Evolutionary conservation across 2,888 invertebrate species (phyloP).

Genomic region (Plebejus melissa): DNA sequence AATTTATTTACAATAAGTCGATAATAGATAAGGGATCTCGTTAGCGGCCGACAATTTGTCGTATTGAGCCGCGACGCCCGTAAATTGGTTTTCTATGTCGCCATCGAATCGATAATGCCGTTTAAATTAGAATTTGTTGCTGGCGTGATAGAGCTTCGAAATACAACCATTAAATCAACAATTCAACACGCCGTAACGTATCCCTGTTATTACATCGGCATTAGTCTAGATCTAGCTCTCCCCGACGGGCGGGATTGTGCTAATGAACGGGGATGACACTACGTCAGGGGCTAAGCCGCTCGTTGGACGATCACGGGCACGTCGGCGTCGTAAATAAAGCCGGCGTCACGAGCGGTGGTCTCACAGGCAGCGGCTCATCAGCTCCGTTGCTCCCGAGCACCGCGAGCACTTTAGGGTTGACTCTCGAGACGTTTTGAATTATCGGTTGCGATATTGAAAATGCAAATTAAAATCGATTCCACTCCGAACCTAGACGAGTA

Average conservation of each 20-base stretch:
- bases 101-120: conserved; percentile 28
- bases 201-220: conserved; percentile 4
- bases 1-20: conserved; percentile 45
- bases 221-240: background rate
- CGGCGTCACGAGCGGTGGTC: background rate
- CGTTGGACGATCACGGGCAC: background rate
- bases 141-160: background rate
- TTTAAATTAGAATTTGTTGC: conserved; percentile 26
- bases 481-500: conserved; percentile 9
- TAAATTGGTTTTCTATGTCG: conserved; percentile 40
- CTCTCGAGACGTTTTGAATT: conserved; percentile 3
- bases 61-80: conserved; percentile 39
- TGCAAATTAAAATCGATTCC: conserved; percentile 8
- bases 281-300: conserved; percentile 14
- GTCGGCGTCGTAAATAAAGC: conserved; percentile 8
- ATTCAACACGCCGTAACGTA: background rate
- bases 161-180: background rate
- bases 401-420: background rate
- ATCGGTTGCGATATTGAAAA: conserved; percentile 6
- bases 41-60: conserved; percentile 44
- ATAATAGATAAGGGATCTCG: conserved; percentile 43
- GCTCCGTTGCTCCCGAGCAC: background rate
- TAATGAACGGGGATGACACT: conserved; percentile 24
- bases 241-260: background rate
- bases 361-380: background rate